Base-by-base conservation (phyloP, 2,888 invertebrate species). In the Camptogramma bilineatum region DNA sequence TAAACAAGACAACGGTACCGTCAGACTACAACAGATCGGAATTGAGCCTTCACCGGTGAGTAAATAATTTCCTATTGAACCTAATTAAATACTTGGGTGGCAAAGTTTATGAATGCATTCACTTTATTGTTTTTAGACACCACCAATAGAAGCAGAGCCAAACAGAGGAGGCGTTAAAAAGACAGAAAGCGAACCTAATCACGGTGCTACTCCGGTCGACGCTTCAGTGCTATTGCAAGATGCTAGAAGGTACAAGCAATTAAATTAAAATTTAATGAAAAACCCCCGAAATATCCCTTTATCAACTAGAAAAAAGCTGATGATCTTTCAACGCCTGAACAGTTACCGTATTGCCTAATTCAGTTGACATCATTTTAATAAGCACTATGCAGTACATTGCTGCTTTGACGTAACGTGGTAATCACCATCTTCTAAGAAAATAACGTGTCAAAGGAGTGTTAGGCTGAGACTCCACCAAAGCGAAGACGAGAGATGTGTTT, bases 201-300 rank as follows among this genome's bases (percentile, higher is more conserved):
- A 90, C 88, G 86, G 81, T 86, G 91, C 73, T 75, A 85, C 84
- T 13, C 75, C 87, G 0, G 85, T 86, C 55, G 93, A 93, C 70
- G 88, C 93, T 16, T 91, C 94, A 8, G 90, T 94, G 19, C 87
- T 95, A 7, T 81, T 95, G 55, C 94, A 95, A 66, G 95, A 95
- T 72, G 93, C 93, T 39, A 86, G 93, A 61, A 90, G 93, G 93
- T 93, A 59, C 0, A 46, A 24, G 21, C 17, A 21, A 5, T 24
- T 24, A 4, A 4, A 2, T 24, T 24, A 24, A 2, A n/a, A n/a
- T n/a, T n/a, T n/a, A n/a, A n/a, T n/a, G n/a, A n/a, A n/a, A n/a
- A n/a, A n/a, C n/a, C n/a, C 5, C 24, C 2, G 5, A 4, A 24
- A 24, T 24, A 24, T 24, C 4, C 24, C 2, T 24, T 24, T n/a